Percentiles rank a stretch among this genome's conserved stretches.
These are phyloP conservation scores for Condylura cristata DNA, from an alignment of 2,113 vertebrate species.

Conservation along the genomic window DNA sequence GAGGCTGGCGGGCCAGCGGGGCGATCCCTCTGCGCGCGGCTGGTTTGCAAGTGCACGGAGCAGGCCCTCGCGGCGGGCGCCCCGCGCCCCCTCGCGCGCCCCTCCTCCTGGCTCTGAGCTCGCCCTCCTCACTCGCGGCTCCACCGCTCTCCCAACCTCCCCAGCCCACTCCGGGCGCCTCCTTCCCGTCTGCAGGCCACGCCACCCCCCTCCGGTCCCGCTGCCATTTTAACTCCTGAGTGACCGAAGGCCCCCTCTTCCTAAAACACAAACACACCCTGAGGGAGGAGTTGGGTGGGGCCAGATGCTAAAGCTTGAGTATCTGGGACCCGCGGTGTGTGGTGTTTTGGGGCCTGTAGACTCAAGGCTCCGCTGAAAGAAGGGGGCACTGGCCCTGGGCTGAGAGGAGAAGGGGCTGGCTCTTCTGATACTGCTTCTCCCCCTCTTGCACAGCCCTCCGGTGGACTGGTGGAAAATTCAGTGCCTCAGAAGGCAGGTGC, in stretches of 20 bases:
- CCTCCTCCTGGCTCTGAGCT: constrained; percentile 46
- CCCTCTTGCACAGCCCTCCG: background rate
- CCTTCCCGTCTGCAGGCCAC: constrained; percentile 64
- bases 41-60: background rate
- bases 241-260: constrained; percentile 47
- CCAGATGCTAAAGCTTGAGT: background rate
- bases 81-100: constrained; percentile 31
- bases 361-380: background rate
- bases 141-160: constrained; percentile 63
- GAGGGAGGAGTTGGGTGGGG: constrained; percentile 55
- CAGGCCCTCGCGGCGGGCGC: constrained; percentile 4
- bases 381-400: background rate
- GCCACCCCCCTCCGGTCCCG: constrained; percentile 67
- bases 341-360: background rate
- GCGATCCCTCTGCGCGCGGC: constrained; percentile 31
- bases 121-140: constrained; percentile 39
- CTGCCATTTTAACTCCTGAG: constrained; percentile 77
- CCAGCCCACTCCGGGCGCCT: constrained; percentile 68
- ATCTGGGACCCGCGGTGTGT: background rate
- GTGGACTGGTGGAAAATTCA: background rate
- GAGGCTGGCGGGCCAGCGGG: background rate
- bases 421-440: background rate
- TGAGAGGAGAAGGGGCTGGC: background rate
- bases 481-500: background rate
- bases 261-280: background rate